Base-by-base conservation (phyloP, 2,888 invertebrate genomes). In the Diaprepes abbreviatus region DNA sequence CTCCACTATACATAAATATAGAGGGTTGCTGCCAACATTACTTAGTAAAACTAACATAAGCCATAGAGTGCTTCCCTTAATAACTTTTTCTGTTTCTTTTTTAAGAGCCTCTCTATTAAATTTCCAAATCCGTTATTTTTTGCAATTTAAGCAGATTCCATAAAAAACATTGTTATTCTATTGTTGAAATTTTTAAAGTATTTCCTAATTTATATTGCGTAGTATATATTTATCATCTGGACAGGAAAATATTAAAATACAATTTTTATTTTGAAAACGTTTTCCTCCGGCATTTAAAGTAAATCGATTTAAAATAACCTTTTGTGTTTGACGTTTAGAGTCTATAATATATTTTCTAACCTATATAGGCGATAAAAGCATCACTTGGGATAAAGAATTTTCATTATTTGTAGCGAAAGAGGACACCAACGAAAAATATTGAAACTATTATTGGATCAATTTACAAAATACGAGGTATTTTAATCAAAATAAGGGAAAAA, bases 231-330 rank as follows among this genome's bases (percentile, higher is more conserved):
- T 43, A 4, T 19, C 19, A 3, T 43, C 10, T 3, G 24, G 24
- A 24, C 10, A 43, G 5, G n/a, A 40, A 43, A n/a, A 21, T 10
- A 19, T 43, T 43, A 19, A 21, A 43, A 7, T 5, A 21, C 17
- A n/a, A 21, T 43, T 43, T 10, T 4, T 21, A 43, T 43, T 21
- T 24, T 24, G 5, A 4, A 17, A 19, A 74, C 64, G 66, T 60
- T 74, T 71, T 73, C 73, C 74, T 74, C 65, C 74, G 73, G 70
- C 69, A 65, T 57, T 73, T 66, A 69, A 72, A 62, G 70, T 75
- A 73, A 74, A 74, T 73, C 74, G 70, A 72, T 76, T 60, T 72
- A 73, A 76, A 76, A 75, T 76, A 74, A 73, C 73, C 71, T 67
- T 74, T 76, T 72, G 43, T 73, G 72, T 59, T 72, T 68, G 72